A percentile compares a stretch with the other conserved stretches of the same genome.
Evolutionary conservation across 2,888 invertebrate species (phyloP).

Genomic region (Sycophila texana): DNA sequence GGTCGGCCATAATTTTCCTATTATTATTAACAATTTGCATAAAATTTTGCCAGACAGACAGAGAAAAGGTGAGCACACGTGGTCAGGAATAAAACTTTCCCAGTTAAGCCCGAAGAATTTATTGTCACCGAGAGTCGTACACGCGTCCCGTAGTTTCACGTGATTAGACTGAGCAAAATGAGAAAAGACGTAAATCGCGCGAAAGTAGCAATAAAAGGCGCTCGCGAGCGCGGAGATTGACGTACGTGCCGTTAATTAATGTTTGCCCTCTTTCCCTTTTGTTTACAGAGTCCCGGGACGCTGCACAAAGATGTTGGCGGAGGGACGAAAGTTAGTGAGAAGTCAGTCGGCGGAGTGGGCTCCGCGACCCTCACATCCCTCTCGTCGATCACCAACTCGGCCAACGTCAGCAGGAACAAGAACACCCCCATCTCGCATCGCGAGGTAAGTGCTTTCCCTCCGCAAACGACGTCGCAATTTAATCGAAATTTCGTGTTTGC

Average conservation of each 20-base stretch:
- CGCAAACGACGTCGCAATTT: not conserved
- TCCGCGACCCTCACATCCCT: constrained; percentile 74
- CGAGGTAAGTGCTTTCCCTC: constrained; percentile 67
- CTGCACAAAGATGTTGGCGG: constrained; percentile 75
- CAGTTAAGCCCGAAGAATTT: too few species aligned
- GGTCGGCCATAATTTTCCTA: too few species aligned
- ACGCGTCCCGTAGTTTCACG: too few species aligned
- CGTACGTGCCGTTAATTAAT: constrained; percentile 14
- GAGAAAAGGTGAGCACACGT: too few species aligned
- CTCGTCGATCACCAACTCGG: constrained; percentile 73
- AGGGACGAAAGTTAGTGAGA: constrained; percentile 72
- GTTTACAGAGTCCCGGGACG: constrained; percentile 74
- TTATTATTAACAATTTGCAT: too few species aligned
- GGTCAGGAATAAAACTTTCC: too few species aligned
- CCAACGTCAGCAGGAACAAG: constrained; percentile 71
- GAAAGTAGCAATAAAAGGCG: too few species aligned
- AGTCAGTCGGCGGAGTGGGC: constrained; percentile 73
- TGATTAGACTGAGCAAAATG: too few species aligned
- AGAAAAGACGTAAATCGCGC: too few species aligned
- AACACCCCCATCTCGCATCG: constrained; percentile 68
- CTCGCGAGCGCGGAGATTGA: too few species aligned
- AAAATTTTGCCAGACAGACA: too few species aligned
- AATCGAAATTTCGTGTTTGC: too few species aligned
- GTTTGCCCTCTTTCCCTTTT: constrained; percentile 1
- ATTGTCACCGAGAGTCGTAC: not conserved